phyloP scores from a whole-genome alignment of 2,797 vertebrate species.

The Spatula clypeata region DNA sequence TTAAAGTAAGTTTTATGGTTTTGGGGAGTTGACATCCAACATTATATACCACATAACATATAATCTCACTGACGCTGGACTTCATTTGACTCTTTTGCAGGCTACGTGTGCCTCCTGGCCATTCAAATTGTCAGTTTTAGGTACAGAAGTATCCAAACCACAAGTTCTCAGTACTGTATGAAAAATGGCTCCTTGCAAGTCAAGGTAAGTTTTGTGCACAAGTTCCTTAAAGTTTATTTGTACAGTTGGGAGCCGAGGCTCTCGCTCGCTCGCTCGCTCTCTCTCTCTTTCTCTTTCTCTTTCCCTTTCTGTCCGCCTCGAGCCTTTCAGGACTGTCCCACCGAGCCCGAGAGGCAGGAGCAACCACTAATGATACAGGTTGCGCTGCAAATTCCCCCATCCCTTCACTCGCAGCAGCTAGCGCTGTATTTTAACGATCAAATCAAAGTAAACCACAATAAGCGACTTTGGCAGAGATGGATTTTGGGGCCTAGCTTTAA shows the following conservation, averaged over 20 bases:
- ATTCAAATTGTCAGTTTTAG: conserved; percentile 89
- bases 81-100: conserved; percentile 98
- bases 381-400: conserved; percentile 27
- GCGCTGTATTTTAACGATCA: conserved; percentile 69
- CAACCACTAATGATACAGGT: conserved; percentile 46
- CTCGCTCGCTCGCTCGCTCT: not conserved
- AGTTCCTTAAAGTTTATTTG: conserved; percentile 84
- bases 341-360: conserved; percentile 50
- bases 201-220: conserved; percentile 92
- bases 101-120: conserved; percentile 93
- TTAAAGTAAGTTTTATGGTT: conserved; percentile 99
- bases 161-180: conserved; percentile 85
- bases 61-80: conserved; percentile 98
- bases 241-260: conserved; percentile 69
- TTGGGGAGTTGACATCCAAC: conserved; percentile 99
- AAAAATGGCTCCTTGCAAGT: conserved; percentile 86
- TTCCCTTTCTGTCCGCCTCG: conserved; percentile 29
- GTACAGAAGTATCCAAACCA: conserved; percentile 88
- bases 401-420: conserved; percentile 54
- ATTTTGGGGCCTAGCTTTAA: conserved; percentile 84
- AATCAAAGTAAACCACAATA: conserved; percentile 73
- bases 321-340: conserved; percentile 58
- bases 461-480: conserved; percentile 75
- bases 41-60: conserved; percentile 99
- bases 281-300: conserved; percentile 40